Percentiles rank a stretch among this genome's conserved stretches.
Conservation (phyloP, 2,888 invertebrate species). For the Brachynemurus nebulosus region DNA sequence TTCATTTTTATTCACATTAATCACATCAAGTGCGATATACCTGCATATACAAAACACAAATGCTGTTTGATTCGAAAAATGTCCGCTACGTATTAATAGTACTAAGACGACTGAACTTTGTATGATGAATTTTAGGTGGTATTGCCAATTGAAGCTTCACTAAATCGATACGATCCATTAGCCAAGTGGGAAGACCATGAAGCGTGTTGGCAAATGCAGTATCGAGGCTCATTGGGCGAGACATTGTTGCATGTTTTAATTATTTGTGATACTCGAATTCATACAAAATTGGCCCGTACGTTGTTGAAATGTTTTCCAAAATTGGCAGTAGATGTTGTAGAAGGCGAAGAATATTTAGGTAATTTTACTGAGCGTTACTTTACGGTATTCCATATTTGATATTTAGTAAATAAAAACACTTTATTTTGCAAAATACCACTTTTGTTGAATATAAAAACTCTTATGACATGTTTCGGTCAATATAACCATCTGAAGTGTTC, state of each 20-base stretch:
- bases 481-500: too few species aligned
- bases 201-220: constrained; percentile 97
- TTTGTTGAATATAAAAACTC: too few species aligned
- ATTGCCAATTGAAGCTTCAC: constrained; percentile 75
- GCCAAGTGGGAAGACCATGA: constrained; percentile 82
- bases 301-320: constrained; percentile 85
- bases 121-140: constrained; percentile 38
- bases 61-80: too few species aligned
- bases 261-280: constrained; percentile 79
- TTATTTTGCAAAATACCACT: too few species aligned
- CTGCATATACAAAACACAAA: too few species aligned
- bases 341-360: constrained; percentile 95
- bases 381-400: too few species aligned
- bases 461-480: too few species aligned
- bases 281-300: constrained; percentile 71
- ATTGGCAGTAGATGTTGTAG: constrained; percentile 83
- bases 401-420: too few species aligned
- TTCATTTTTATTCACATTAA: too few species aligned
- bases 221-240: constrained; percentile 89
- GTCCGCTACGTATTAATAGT: too few species aligned
- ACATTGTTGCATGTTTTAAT: constrained; percentile 88
- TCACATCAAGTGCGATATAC: too few species aligned
- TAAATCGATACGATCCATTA: constrained; percentile 73
- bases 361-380: constrained; percentile 14
- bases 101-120: neutral